Conservation (phyloP, 2,113 vertebrate genomes). For the Regulus satrapa region DNA sequence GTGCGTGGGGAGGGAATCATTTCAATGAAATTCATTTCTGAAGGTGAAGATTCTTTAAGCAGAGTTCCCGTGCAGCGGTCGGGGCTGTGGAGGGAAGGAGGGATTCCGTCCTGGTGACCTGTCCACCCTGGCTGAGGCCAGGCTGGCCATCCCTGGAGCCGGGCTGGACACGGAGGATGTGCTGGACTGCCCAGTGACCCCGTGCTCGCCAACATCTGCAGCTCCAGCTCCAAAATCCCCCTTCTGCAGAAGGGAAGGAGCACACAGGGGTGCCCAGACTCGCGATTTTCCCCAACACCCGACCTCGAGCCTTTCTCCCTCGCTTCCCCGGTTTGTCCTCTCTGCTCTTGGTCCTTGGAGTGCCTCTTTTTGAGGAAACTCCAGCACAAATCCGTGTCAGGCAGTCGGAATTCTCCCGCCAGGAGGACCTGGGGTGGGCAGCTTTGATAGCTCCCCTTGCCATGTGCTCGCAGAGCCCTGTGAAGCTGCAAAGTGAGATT, state of each 20-base stretch:
- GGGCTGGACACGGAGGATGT: background rate
- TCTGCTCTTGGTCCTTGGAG: background rate
- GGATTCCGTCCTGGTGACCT: background rate
- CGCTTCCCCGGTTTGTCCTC: background rate
- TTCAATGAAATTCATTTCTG: background rate
- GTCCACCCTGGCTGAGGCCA: background rate
- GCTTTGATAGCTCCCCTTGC: background rate
- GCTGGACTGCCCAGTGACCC: background rate
- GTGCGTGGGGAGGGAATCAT: rapidly evolving
- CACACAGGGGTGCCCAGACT: background rate
- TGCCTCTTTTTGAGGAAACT: background rate
- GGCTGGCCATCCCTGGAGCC: background rate
- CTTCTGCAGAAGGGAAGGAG: background rate
- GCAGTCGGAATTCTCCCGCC: conserved; percentile 16
- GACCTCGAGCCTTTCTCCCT: background rate
- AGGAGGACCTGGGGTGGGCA: background rate
- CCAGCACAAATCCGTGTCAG: background rate
- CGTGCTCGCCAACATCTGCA: background rate
- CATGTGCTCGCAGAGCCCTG: background rate
- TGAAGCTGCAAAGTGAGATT: conserved; percentile 41
- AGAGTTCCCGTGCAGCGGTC: rapidly evolving
- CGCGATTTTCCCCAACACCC: rapidly evolving
- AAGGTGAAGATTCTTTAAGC: rapidly evolving
- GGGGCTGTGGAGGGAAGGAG: rapidly evolving
- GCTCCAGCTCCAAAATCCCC: background rate